phyloP scores from a whole-genome alignment of 2,888 invertebrate genomes.

The Heteromyza rotundicornis region DNA sequence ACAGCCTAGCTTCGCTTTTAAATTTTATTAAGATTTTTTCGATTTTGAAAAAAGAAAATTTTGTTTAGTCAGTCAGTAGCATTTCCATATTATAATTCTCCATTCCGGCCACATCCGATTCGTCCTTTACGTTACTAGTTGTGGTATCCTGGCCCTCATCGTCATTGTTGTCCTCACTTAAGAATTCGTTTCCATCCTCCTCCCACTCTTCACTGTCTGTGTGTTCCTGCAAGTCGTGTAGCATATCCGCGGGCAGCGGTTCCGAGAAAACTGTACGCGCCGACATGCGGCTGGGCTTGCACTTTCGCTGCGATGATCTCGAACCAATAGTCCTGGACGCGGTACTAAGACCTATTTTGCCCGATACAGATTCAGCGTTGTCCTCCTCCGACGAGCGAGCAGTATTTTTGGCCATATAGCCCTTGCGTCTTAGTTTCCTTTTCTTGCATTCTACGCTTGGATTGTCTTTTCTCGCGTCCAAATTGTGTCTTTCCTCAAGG shows the following conservation, averaged over 20 bases:
- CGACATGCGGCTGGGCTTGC: too few species aligned
- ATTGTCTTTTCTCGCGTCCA: too few species aligned
- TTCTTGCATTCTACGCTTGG: neutral
- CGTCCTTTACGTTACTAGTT: too few species aligned
- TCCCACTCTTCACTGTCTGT: neutral
- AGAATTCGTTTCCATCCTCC: too few species aligned
- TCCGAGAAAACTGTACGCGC: conserved; percentile 40
- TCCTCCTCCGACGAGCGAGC: neutral
- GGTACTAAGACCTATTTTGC: neutral
- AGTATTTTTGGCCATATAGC: conserved; percentile 11
- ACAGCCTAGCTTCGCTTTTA: too few species aligned
- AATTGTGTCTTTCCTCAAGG: conserved; percentile 34
- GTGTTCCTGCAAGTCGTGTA: conserved; percentile 27
- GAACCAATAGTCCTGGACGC: neutral
- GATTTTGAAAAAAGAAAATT: too few species aligned
- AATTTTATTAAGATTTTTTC: too few species aligned
- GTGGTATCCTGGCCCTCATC: too few species aligned
- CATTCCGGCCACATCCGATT: too few species aligned
- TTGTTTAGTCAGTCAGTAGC: too few species aligned
- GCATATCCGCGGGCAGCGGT: conserved; percentile 38
- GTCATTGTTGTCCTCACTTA: too few species aligned
- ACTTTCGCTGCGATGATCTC: conserved; percentile 8
- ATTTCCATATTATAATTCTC: too few species aligned
- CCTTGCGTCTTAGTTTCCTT: conserved; percentile 20
- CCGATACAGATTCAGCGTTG: neutral